Evolutionary conservation across 2,888 invertebrate species (phyloP).

Genomic region (Physocephala rufipes): DNA sequence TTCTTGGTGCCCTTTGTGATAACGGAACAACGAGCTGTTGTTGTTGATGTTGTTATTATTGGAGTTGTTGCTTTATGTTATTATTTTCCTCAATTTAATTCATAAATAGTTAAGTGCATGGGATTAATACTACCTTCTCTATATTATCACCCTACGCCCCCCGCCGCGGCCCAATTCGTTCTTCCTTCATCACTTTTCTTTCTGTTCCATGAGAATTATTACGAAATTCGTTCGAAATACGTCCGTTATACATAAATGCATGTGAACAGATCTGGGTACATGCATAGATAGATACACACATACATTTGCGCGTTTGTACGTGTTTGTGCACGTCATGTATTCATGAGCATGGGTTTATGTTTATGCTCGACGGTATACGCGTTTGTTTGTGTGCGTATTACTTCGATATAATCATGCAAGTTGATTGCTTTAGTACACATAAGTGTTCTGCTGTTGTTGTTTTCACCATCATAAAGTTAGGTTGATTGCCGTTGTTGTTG

Average conservation of each 20-base stretch:
- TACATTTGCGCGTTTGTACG: not conserved
- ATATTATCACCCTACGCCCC: too few relatives aligned
- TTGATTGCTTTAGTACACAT: constrained; percentile 9
- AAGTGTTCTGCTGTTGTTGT: constrained; percentile 20
- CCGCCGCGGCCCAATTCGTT: too few relatives aligned
- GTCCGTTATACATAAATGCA: not conserved
- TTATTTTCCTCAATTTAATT: constrained; percentile 10
- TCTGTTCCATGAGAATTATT: constrained; percentile 5
- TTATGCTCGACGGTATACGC: not conserved
- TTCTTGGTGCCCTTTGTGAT: too few relatives aligned
- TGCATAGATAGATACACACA: constrained; percentile 17
- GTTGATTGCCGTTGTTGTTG: constrained; percentile 8
- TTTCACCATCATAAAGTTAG: not conserved
- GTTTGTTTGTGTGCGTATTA: not conserved
- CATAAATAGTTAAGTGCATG: constrained; percentile 14
- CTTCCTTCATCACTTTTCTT: not conserved
- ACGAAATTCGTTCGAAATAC: too few relatives aligned
- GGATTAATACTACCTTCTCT: too few relatives aligned
- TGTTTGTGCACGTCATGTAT: too few relatives aligned
- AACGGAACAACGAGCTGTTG: constrained; percentile 1
- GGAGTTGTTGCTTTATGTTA: not conserved
- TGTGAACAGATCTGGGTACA: constrained; percentile 1
- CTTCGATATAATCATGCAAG: constrained; percentile 8
- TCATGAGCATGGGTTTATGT: not conserved
- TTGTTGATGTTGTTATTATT: not conserved